phyloP scores from a whole-genome alignment of 2,113 vertebrate species.

The Apodemus sylvaticus region DNA sequence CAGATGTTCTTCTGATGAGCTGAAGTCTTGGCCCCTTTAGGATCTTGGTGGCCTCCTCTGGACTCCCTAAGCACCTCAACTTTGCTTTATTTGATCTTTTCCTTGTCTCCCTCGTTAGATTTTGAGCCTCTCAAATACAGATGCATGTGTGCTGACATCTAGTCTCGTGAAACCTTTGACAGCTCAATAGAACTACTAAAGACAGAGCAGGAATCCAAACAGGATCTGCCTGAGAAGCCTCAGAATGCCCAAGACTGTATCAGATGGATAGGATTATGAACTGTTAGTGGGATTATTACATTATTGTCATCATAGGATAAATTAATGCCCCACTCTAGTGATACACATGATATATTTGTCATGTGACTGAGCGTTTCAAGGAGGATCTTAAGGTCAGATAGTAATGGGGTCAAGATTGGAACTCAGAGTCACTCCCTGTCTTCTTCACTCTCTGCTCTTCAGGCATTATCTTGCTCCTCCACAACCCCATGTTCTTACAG shows the following conservation, averaged over 20 bases:
- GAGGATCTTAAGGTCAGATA: background rate
- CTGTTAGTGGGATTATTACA: background rate
- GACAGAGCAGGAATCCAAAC: background rate
- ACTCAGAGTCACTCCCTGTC: background rate
- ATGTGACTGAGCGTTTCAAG: background rate
- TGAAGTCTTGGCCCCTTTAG: constrained; percentile 24
- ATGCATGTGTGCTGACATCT: background rate
- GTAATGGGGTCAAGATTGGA: background rate
- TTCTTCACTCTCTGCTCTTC: background rate
- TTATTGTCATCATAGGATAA: background rate
- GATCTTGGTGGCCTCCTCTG: background rate
- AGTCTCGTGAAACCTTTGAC: background rate
- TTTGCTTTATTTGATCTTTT: constrained; percentile 33
- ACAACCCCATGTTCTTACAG: background rate
- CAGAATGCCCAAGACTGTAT: background rate
- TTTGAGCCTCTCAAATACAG: background rate
- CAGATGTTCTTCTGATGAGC: constrained; percentile 47
- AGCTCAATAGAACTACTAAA: background rate
- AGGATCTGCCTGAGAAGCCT: background rate
- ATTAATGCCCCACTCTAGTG: background rate
- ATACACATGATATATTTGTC: background rate
- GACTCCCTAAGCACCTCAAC: background rate
- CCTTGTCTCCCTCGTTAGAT: background rate
- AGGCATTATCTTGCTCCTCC: background rate
- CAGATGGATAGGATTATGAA: background rate